Base-by-base conservation (phyloP, 2,113 vertebrate genomes). In the Oxygymnocypris stewartii region DNA sequence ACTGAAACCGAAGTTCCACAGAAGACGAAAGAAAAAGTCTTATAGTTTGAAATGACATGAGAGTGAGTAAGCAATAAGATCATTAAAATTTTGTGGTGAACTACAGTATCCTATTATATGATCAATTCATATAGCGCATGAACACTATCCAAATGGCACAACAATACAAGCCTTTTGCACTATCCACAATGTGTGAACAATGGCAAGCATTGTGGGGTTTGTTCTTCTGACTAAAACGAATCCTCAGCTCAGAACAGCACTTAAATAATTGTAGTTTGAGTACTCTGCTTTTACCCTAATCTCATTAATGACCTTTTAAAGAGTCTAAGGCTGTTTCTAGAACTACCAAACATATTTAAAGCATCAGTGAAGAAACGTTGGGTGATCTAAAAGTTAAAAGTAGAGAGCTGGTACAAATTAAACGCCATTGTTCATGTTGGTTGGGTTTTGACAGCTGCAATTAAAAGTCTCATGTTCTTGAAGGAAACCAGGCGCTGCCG, bases 381-480 rank as follows among this genome's bases (percentile, higher is more conserved):
- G 40, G 61, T 82, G 61, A 49, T 82, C 25, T 49, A 42, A 69
- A 82, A 82, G 63, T 82, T 82, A 82, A 82, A 81, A 69, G 79
- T 44, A 47, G 61, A 23, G 42, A 35, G 80, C 44, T 51, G 67
- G 28, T 82, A 49, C 63, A 51, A 67, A 84, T 84, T 69, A 84
- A 73, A 84, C 6, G 6, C 3, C 31, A 84, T 73, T 84, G 80
- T 84, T 73, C 47, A 40, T 40, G 47, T 35, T 49, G 65, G 25
- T 69, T 84, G 13, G 25, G 82, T 49, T 73, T 84, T 84, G 81
- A 83, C 42, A 73, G 67, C 47, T 84, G 47, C 81, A 71, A 83
- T 83, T 83, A 83, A 83, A 83, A 51, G 7, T 28, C 79, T 49
- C 61, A 20, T 82, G 79, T 67, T 67, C 61, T 67, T 82, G 79